Evolutionary conservation across 64 coral and sea anemone genomes (phyloP), one percentile per base, ranked within the genome.

Genomic region (Montipora sp.): DNA sequence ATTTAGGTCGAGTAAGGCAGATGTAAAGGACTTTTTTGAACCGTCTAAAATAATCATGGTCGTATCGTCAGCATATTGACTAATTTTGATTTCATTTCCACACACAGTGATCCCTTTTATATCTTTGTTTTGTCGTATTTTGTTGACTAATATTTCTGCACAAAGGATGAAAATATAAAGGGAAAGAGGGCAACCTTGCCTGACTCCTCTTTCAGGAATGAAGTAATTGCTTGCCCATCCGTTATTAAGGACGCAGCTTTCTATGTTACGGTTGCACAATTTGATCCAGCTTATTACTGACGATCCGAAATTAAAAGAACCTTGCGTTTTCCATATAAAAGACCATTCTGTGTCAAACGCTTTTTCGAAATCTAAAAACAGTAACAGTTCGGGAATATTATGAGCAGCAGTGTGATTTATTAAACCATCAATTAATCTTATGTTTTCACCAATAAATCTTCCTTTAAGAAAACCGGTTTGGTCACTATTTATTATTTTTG

Each of bases 11-110:
- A 53, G 51, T 53, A 53, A 53, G 51, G 51, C 51, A 53, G 5
- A 53, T 53, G 51, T 53, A 53, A 53, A 53, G 51, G 51, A 53
- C 46, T 24, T 65, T 87, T 68, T 43, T 9, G 7, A 77, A 3
- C 81, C 83, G 36, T 87, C 73, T 70, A 86, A 24, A 24, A 18
- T 24, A 83, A 92, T 47, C 47, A 87, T 14, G 14, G 91, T 92
- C 18, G 91, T 92, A 71, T 92, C 91, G 67, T 87, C 91, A 5
- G 91, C 73, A 23, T 93, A 87, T 93, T 93, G 91, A n/a, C 75
- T 80, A 9, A 53, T 53, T 1, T 53, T 53, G 8, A 53, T 53
- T 53, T 53, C 51, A 53, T 53, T 53, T 53, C 51, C 51, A 53
- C 51, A 9, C 8, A 53, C 51, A 53, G 51, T 53, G 1, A 53